These are phyloP conservation scores for Clistopyga incitator DNA, from an alignment of 2,888 invertebrate species.

Conservation along the genomic window DNA sequence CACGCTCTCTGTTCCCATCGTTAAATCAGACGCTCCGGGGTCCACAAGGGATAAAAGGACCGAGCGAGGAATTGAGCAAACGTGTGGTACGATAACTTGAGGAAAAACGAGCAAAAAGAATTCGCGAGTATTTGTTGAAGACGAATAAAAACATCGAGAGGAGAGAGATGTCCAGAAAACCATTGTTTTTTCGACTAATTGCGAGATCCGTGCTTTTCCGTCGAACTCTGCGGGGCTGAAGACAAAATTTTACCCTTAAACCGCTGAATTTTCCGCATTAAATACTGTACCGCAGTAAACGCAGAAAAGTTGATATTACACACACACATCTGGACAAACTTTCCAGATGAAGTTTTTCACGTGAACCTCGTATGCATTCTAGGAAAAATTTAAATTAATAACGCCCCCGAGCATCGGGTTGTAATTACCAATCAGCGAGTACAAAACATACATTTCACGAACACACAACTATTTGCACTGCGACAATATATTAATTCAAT, in stretches of 20 bases:
- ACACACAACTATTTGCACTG: background rate
- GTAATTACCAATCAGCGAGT: constrained; percentile 28
- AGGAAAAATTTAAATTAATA: background rate
- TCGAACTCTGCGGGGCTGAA: background rate
- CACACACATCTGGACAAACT: background rate
- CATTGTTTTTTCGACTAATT: constrained; percentile 45
- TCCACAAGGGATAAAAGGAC: constrained; percentile 7
- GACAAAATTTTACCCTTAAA: background rate
- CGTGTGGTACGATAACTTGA: background rate
- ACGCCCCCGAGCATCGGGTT: background rate
- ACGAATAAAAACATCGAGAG: constrained; percentile 29
- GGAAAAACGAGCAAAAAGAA: background rate
- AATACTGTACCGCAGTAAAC: background rate
- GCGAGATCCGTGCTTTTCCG: constrained; percentile 16
- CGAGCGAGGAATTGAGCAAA: constrained; percentile 7
- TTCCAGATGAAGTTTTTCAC: constrained; percentile 2
- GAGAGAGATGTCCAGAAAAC: background rate
- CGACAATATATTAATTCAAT: background rate
- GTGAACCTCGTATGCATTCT: background rate
- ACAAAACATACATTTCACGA: constrained; percentile 17
- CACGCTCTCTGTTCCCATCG: constrained; percentile 28
- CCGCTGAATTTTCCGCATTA: constrained; percentile 1
- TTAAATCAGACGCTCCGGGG: constrained; percentile 17
- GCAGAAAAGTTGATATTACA: background rate
- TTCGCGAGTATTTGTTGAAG: constrained; percentile 27